Base-by-base conservation (phyloP, 2,113 vertebrate species). In the Eurypyga helias region DNA sequence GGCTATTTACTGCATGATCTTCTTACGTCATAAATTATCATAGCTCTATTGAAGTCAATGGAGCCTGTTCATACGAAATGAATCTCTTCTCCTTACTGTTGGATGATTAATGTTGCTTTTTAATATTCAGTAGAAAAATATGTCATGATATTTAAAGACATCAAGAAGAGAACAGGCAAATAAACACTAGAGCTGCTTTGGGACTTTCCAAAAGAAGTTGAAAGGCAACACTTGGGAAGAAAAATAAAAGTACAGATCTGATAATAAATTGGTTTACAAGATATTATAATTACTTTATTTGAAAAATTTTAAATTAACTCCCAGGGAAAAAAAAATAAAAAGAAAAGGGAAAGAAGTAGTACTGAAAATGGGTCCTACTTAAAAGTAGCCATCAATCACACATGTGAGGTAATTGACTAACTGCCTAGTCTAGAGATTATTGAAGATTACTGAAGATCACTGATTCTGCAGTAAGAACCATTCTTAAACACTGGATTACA, bases 401-500 rank as follows among this genome's bases (percentile, higher is more conserved):
- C 11, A 3, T 6, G 5, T 79, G 36, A 70, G 43, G n/a, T 51
- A 96, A 96, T 0, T 3, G 5, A 93, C 51, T 95, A 93, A 87
- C 79, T 90, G 51, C 61, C 80, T 71, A 38, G 72, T 80, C 65
- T 48, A 82, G 20, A 94, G 45, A 96, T 92, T 97, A 75, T 11
- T 64, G 79, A 87, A 84, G 62, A 91, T 95, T 92, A 95, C 29
- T 65, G 72, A 95, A 84, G 62, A 91, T 95, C 93, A 95, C 29
- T 65, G 72, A 95, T 52, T 97, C 66, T 93, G 36, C 34, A 69
- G 3, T 94, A 89, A 61, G 8, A 3, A 89, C 16, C 31, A 73
- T 81, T 90, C 87, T 72, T 96, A 97, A 73, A 77, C 19, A 67
- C 55, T 62, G n/a, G 90, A 87, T 96, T 96, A 95, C 3, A 8